Base-by-base conservation (phyloP, 2,888 invertebrate species). In the Callosobruchus maculatus region DNA sequence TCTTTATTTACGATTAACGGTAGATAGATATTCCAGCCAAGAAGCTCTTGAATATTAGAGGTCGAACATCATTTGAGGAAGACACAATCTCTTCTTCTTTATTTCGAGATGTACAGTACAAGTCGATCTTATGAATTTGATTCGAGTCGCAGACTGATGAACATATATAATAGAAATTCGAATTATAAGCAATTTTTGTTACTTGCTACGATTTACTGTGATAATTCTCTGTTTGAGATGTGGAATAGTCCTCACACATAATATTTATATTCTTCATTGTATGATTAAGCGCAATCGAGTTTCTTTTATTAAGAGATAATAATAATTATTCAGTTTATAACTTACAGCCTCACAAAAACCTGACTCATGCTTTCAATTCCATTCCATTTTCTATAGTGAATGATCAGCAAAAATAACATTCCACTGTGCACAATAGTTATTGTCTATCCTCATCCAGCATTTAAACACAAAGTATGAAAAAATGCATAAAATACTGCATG, bases 1-100 rank as follows among this genome's bases (percentile, higher is more conserved):
- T 73, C 26, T 21, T 21, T 21, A 68, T 22, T 72, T 73, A 77
- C 73, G 77, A 78, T 78, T 78, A 78, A 75, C 77, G 78, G 78
- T 77, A 78, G 78, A 75, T 74, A 74, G 76, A 77, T 76, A 72
- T 77, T 74, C 49, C 49, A 49, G 49, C 49, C 5, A 49, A 49
- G 49, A 7, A 49, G 49, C 49, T 49, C 49, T 49, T 49, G 18
- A 49, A 49, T 13, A 18, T 49, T 18, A 5, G 49, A 49, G 9
- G 3, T 18, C 49, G 49, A 49, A 18, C 49, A 49, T 18, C 49
- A 1, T 49, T 49, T 49, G 49, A 49, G 49, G 49, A 49, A 49
- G 13, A 49, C 49, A 49, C 49, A 18, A 7, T 13, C 18, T 49
- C 13, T 13, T 49, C 49, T 49, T 49, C 13, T 13, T 49, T 18